Base-by-base conservation (phyloP, 35 echinoderm and acorn worm species). In the Ptychodera flava region DNA sequence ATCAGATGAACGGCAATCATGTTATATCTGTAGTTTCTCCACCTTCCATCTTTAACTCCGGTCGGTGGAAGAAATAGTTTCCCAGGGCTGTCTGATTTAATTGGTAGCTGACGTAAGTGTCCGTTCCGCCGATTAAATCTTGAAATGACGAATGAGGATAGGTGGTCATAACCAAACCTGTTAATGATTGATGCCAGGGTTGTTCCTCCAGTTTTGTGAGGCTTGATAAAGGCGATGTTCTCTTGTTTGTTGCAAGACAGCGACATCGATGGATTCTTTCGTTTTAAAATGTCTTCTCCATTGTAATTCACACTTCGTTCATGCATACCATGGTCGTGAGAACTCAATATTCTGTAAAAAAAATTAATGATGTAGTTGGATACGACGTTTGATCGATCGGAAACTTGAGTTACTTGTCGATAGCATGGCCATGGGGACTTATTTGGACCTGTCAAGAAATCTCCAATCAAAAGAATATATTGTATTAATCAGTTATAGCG, bases 1-100 rank as follows among this genome's bases (percentile, higher is more conserved):
- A 86, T 79, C 0, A 84, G 78, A 83, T 99, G 96, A 15, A 92
- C 88, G 1, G 92, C 88, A 34, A 91, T 36, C 77, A 99, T 77
- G 81, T 94, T 92, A 76, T 94, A 99, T 28, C 80, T 90, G 31
- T 38, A 84, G 29, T 36, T 36, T 0, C 35, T 29, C 33, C 35
- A 84, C 15, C 38, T 34, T 15, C 81, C 80, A 22, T 12, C 35
- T 10, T 10, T 38, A 29, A 85, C 84, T 0, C 84, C 87, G 10
- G 82, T 81, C 0, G 89, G 79, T 12, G 86, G 89, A 15, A 94
- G 38, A 85, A 89, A 89, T 2, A 52, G 28, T 33, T 33, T 33
- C 22, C 64, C 10, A 32, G 81, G 78, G 16, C 77, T 83, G 35
- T 88, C 35, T 1, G 31, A 33, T 1, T 27, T 80, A 12, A 94